phyloP scores from a whole-genome alignment of 1,140 invertebrate genomes.

The Lerema accius region DNA sequence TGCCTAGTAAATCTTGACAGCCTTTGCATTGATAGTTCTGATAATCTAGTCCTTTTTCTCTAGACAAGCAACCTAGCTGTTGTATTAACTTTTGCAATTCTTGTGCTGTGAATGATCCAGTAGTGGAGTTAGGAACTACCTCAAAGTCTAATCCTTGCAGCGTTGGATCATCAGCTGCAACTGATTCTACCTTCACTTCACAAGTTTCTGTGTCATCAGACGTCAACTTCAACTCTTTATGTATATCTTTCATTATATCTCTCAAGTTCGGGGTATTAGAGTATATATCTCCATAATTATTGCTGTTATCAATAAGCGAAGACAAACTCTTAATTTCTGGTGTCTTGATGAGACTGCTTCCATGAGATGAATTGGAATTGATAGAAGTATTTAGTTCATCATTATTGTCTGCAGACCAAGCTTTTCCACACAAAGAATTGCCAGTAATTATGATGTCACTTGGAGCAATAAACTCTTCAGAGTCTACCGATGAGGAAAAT shows the following conservation, averaged over 20 bases:
- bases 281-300: constrained; percentile 78
- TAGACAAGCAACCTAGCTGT: constrained; percentile 87
- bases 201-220: constrained; percentile 60
- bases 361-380: constrained; percentile 76
- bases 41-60: constrained; percentile 91
- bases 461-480: constrained; percentile 59
- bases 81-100: constrained; percentile 85
- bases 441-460: constrained; percentile 77
- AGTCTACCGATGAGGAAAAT: constrained; percentile 62
- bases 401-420: constrained; percentile 88
- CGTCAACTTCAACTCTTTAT: constrained; percentile 78
- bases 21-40: constrained; percentile 94
- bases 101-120: constrained; percentile 79
- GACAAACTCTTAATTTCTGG: constrained; percentile 79
- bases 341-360: constrained; percentile 76
- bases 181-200: constrained; percentile 50
- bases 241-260: constrained; percentile 83
- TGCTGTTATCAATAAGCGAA: constrained; percentile 79
- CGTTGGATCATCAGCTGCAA: constrained; percentile 68
- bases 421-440: constrained; percentile 86
- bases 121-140: constrained; percentile 77
- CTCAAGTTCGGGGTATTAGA: constrained; percentile 84
- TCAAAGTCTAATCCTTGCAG: constrained; percentile 83
- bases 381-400: constrained; percentile 72
- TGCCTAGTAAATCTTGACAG: constrained; percentile 90